A percentile compares a stretch with the other conserved stretches of the same genome.
These are phyloP conservation scores for Aleiodes testaceus DNA, from an alignment of 2,888 invertebrate species.

Conservation along the genomic window DNA sequence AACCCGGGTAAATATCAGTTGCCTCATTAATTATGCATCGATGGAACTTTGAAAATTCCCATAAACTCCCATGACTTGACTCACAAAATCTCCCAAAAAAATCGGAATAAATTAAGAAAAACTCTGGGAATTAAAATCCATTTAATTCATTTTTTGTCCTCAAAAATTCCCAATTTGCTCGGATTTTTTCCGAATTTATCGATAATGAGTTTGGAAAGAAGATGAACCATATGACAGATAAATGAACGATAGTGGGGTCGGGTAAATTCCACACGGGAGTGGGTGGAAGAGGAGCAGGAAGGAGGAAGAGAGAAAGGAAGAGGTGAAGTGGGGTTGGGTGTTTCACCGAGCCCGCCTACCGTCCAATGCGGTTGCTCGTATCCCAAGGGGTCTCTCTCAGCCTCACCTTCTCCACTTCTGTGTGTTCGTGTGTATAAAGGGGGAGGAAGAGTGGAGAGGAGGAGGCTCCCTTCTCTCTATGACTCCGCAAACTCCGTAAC, in stretches of 20 bases:
- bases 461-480: conserved; percentile 64
- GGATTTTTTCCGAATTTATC: neutral
- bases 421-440: conserved; percentile 31
- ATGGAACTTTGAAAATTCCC: neutral
- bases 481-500: conserved; percentile 48
- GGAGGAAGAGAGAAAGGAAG: neutral
- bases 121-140: too few relatives aligned
- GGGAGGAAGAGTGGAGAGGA: neutral
- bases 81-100: too few relatives aligned
- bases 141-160: neutral
- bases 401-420: conserved; percentile 60
- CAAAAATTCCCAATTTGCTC: too few relatives aligned
- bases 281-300: neutral
- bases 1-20: conserved; percentile 2
- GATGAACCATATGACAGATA: conserved; percentile 44
- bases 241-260: conserved; percentile 43
- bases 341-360: conserved; percentile 68
- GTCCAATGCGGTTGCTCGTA: conserved; percentile 71
- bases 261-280: conserved; percentile 17
- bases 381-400: conserved; percentile 68
- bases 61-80: neutral
- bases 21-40: conserved; percentile 11
- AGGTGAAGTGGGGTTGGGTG: conserved; percentile 29
- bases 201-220: neutral
- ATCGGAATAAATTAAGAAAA: too few relatives aligned